phyloP scores from a whole-genome alignment of 2,797 vertebrate species.

The Synanceia verrucosa region DNA sequence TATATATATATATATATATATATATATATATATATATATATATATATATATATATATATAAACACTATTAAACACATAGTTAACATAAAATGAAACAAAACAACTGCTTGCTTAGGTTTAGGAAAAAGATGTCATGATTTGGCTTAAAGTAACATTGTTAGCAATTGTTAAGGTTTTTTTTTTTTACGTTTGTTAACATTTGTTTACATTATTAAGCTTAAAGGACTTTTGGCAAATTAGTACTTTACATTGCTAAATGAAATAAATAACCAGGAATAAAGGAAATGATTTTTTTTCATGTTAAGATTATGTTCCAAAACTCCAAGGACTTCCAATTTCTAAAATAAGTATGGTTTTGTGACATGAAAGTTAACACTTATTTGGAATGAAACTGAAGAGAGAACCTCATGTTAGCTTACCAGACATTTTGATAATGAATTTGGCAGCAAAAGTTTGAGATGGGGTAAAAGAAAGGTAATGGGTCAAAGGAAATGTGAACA shows the following conservation, averaged over 20 bases:
- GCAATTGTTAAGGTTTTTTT: no score
- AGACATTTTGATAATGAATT: background rate
- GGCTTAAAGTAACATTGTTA: no score
- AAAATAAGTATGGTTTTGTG: background rate
- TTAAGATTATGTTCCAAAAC: no score
- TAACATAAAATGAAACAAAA: background rate
- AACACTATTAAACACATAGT: background rate
- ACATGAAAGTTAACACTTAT: background rate
- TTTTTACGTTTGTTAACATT: no score
- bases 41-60: no score
- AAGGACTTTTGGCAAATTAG: no score
- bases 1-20: no score
- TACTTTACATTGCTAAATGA: background rate
- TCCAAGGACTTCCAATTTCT: background rate
- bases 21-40: no score
- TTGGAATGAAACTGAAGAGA: background rate
- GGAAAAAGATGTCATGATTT: no score
- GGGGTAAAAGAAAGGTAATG: background rate
- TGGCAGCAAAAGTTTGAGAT: background rate
- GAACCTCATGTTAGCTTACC: background rate
- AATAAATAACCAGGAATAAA: background rate
- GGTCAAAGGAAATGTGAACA: constrained; percentile 13
- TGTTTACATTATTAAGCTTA: no score
- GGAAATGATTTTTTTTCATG: background rate
- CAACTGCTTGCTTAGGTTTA: no score